Evolutionary conservation across 2,113 vertebrate species (phyloP).

Genomic region (Anas platyrhynchos): DNA sequence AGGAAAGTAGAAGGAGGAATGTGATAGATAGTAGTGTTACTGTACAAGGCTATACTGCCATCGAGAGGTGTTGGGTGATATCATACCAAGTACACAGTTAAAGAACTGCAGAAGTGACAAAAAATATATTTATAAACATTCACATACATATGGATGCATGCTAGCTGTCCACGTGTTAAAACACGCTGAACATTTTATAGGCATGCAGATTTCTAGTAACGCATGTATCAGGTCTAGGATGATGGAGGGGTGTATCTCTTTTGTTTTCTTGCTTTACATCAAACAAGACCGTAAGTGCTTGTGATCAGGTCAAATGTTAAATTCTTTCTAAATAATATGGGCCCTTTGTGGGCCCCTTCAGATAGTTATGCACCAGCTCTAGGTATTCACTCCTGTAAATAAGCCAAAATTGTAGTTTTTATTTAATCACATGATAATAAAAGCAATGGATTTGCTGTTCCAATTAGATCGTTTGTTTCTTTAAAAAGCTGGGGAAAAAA

Average conservation of each 20-base stretch:
- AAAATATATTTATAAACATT: background rate
- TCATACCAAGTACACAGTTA: background rate
- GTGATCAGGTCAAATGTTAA: background rate
- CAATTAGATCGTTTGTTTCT: background rate
- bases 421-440: background rate
- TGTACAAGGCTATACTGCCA: slow-evolving; percentile 71
- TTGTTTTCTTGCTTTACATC: background rate
- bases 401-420: background rate
- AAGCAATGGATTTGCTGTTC: background rate
- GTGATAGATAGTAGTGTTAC: background rate
- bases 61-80: slow-evolving; percentile 71
- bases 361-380: background rate
- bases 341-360: background rate
- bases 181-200: background rate
- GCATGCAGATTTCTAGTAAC: background rate
- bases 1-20: background rate
- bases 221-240: background rate
- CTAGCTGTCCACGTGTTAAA: background rate
- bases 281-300: background rate
- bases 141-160: background rate
- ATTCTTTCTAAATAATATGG: background rate
- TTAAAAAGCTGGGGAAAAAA: background rate
- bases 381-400: background rate
- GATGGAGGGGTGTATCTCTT: background rate
- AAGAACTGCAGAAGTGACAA: background rate